phyloP scores from a whole-genome alignment of 2,888 invertebrate species.

The Tachina fera region DNA sequence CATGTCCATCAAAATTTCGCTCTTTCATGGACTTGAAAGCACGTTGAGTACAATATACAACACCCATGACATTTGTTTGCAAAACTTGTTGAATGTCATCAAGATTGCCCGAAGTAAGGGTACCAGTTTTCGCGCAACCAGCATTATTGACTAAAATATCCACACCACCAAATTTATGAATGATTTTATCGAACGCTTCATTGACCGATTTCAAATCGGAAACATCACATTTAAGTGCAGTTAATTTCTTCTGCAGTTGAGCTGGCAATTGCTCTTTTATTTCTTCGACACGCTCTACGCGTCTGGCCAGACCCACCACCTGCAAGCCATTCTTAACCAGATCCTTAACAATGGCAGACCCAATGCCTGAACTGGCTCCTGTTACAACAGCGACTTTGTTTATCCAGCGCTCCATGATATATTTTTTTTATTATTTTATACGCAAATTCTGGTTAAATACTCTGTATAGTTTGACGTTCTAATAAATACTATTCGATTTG shows the following conservation, averaged over 20 bases:
- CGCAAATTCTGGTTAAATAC: background rate
- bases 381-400: constrained; percentile 86
- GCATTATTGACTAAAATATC: constrained; percentile 85
- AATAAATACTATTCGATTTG: constrained; percentile 14
- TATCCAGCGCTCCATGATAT: constrained; percentile 84
- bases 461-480: constrained; percentile 16
- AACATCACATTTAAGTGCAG: constrained; percentile 83
- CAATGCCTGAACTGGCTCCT: constrained; percentile 87
- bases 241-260: constrained; percentile 73
- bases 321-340: constrained; percentile 84
- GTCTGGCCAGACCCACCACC: constrained; percentile 84
- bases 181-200: constrained; percentile 83
- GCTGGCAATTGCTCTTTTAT: constrained; percentile 73
- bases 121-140: constrained; percentile 46
- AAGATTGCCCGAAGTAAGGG: constrained; percentile 62
- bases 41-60: constrained; percentile 81
- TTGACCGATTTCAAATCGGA: constrained; percentile 83
- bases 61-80: constrained; percentile 80
- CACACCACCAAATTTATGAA: constrained; percentile 83
- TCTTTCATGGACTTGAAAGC: constrained; percentile 83
- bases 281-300: constrained; percentile 74
- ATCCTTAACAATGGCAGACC: constrained; percentile 82
- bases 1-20: constrained; percentile 80
- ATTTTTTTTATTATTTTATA: background rate
- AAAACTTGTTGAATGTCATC: constrained; percentile 79